Conservation (phyloP, 1,140 invertebrate genomes). For the Trypoxylus dichotomus region DNA sequence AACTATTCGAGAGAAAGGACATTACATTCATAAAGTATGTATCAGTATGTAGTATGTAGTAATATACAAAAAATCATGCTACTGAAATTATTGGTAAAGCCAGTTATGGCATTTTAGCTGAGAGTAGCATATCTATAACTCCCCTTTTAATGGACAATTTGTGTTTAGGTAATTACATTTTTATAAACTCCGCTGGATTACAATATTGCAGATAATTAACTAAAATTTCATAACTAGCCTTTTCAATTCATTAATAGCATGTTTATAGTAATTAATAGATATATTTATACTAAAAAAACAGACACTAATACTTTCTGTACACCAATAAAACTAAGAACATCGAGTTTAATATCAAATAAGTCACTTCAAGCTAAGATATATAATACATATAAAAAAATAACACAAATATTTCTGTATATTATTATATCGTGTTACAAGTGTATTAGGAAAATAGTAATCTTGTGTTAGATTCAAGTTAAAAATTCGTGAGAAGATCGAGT, state of each 20-base stretch:
- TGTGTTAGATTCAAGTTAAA: not conserved
- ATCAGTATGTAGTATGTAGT: not conserved
- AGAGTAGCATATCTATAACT: no score
- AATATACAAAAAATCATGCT: not conserved
- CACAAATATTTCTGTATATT: not conserved
- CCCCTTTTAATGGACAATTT: no score
- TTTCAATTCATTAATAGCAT: slow-evolving; percentile 1
- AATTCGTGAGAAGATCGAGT: not conserved
- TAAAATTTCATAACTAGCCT: not conserved
- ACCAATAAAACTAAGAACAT: slow-evolving; percentile 22
- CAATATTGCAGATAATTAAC: not conserved
- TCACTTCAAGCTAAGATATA: slow-evolving; percentile 18
- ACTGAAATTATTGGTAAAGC: not conserved
- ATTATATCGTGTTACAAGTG: not conserved
- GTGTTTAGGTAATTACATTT: no score
- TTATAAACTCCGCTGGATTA: no score
- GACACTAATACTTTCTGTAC: slow-evolving; percentile 27
- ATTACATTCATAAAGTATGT: not conserved
- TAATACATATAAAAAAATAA: not conserved
- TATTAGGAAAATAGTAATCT: not conserved
- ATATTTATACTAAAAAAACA: slow-evolving; percentile 12
- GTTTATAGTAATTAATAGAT: not conserved
- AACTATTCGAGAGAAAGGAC: not conserved
- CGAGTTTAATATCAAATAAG: slow-evolving; percentile 13
- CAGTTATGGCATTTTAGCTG: not conserved